Evolutionary conservation across 2,113 vertebrate genomes (phyloP).

Genomic region (Cryptotis parvus): DNA sequence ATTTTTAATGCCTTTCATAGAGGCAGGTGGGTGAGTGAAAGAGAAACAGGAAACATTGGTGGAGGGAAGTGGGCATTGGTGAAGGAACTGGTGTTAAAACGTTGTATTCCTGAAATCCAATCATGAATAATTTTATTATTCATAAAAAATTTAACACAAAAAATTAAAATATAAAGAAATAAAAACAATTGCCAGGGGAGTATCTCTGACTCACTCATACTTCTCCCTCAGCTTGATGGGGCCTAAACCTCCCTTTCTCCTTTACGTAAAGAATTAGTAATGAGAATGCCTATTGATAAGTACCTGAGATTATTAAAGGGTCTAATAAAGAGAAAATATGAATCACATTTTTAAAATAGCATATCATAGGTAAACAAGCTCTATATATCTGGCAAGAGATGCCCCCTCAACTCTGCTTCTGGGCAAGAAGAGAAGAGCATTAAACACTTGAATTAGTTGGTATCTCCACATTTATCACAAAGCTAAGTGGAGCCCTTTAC

Average conservation of each 20-base stretch:
- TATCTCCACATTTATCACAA: conserved; percentile 59
- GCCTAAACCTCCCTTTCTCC: background rate
- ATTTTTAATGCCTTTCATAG: too few relatives aligned
- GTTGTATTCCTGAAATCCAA: too few relatives aligned
- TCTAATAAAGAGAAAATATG: conserved; percentile 29
- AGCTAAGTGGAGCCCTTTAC: conserved; percentile 45
- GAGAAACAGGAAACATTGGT: too few relatives aligned
- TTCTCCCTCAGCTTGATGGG: background rate
- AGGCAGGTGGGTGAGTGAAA: too few relatives aligned
- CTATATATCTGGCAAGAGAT: conserved; percentile 35
- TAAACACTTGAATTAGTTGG: conserved; percentile 45
- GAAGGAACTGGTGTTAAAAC: too few relatives aligned
- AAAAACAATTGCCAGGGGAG: background rate
- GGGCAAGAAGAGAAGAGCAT: conserved; percentile 32
- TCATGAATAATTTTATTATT: too few relatives aligned
- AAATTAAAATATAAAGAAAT: background rate
- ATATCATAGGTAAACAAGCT: conserved; percentile 24
- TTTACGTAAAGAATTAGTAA: conserved; percentile 37
- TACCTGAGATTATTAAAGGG: conserved; percentile 45
- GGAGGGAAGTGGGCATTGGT: too few relatives aligned
- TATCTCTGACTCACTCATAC: background rate
- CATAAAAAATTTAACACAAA: too few relatives aligned
- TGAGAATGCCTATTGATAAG: background rate
- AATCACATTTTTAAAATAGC: conserved; percentile 56
- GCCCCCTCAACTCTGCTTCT: conserved; percentile 10